Evolutionary conservation across 2,113 vertebrate species (phyloP).

Genomic region (Calonectris borealis): DNA sequence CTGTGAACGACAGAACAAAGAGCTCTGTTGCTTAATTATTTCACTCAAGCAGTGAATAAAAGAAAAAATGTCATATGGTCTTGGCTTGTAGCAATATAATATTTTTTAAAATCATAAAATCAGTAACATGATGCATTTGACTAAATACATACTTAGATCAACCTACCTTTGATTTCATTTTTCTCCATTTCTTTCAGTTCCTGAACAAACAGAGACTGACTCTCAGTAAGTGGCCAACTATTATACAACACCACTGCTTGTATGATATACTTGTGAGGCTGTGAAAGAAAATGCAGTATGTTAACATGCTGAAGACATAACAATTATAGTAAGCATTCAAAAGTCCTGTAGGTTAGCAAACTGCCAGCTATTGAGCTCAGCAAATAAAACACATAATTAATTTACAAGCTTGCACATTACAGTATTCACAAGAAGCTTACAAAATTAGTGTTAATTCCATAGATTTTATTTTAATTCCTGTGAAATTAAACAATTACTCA

Average conservation of each 20-base stretch:
- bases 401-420: background rate
- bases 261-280: constrained; percentile 85
- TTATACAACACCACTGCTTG: constrained; percentile 81
- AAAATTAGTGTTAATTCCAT: constrained; percentile 15
- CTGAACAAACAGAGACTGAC: constrained; percentile 75
- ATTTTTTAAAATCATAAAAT: background rate
- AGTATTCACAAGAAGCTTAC: constrained; percentile 8
- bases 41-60: background rate
- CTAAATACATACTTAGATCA: background rate
- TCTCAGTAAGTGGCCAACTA: constrained; percentile 85
- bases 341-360: background rate
- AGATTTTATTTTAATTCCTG: constrained; percentile 1
- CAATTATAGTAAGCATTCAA: background rate
- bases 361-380: background rate
- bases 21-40: background rate
- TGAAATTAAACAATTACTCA: constrained; percentile 25
- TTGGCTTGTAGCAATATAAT: background rate
- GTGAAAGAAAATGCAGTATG: constrained; percentile 36
- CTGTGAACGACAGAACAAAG: background rate
- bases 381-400: background rate
- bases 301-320: background rate
- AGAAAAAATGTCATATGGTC: background rate
- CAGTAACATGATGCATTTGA: background rate
- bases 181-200: constrained; percentile 80
- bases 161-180: constrained; percentile 81